Conservation (phyloP, 2,797 vertebrate species). For the Mus spretus region DNA sequence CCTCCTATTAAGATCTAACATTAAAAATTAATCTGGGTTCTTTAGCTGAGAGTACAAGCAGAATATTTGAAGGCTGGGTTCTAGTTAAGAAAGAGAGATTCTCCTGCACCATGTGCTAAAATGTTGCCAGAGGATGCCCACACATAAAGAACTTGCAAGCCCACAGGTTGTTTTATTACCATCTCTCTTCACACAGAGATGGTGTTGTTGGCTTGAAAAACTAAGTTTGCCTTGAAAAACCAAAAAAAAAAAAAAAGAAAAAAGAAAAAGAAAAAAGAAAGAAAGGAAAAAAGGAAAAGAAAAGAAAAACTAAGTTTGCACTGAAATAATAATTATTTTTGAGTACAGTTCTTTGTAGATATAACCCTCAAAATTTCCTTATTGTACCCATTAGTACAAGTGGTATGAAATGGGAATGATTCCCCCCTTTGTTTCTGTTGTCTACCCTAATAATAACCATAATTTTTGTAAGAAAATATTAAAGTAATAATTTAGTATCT, state of each 20-base stretch:
- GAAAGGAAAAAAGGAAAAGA: too few species aligned
- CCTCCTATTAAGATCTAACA: not conserved
- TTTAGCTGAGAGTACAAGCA: not conserved
- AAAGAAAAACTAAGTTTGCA: not conserved
- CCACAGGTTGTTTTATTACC: not conserved
- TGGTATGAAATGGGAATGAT: slow-evolving; percentile 1
- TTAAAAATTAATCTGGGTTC: not conserved
- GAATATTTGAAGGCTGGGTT: not conserved
- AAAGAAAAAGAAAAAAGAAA: too few species aligned
- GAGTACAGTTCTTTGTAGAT: not conserved
- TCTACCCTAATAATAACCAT: not conserved
- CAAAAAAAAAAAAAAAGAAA: too few species aligned
- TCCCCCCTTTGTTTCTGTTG: slow-evolving; percentile 2
- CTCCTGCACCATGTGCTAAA: not conserved
- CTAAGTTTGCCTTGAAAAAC: not conserved
- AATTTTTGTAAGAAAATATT: not conserved
- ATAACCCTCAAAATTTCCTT: not conserved
- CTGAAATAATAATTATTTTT: slow-evolving; percentile 2
- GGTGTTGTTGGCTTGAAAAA: not conserved
- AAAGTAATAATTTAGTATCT: not conserved
- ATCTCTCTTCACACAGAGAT: not conserved
- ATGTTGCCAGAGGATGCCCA: not conserved
- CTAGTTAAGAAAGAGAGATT: not conserved
- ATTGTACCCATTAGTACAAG: not conserved
- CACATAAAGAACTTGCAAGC: slow-evolving; percentile 23